A percentile compares a stretch with the other conserved stretches of the same genome.
These are phyloP conservation scores for Elaphurus davidianus DNA, from an alignment of 2,113 vertebrate species.

Conservation along the genomic window DNA sequence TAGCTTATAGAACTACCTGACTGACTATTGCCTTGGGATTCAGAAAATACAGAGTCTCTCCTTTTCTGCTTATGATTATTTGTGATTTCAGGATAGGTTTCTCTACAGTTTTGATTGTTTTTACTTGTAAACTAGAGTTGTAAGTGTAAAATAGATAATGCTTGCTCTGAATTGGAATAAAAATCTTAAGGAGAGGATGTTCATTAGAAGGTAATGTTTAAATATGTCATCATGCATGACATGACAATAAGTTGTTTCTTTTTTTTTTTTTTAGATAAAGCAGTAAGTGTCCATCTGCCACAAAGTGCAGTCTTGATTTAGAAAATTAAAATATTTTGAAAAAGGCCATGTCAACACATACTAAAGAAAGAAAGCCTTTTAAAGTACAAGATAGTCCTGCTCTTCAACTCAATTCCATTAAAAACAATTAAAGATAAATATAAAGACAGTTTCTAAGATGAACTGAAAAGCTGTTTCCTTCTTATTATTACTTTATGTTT, in stretches of 20 bases:
- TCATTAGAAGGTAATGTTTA: not conserved
- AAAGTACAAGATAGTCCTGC: not conserved
- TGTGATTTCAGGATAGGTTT: not conserved
- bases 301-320: not conserved
- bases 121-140: conserved; percentile 21
- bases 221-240: not conserved
- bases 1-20: not conserved
- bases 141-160: not conserved
- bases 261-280: conserved; percentile 9
- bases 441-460: not conserved
- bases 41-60: not conserved
- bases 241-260: not conserved
- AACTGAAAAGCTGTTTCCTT: not conserved
- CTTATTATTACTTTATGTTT: not conserved
- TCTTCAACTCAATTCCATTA: not conserved
- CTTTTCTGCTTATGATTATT: not conserved
- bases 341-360: not conserved
- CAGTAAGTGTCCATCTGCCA: not conserved
- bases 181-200: not conserved
- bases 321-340: not conserved
- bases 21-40: not conserved
- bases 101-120: not conserved
- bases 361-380: conserved; percentile 12
- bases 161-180: not conserved
- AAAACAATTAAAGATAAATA: not conserved